Evolutionary conservation across 2,113 vertebrate species (phyloP).

Genomic region (Syrmaticus mikado): DNA sequence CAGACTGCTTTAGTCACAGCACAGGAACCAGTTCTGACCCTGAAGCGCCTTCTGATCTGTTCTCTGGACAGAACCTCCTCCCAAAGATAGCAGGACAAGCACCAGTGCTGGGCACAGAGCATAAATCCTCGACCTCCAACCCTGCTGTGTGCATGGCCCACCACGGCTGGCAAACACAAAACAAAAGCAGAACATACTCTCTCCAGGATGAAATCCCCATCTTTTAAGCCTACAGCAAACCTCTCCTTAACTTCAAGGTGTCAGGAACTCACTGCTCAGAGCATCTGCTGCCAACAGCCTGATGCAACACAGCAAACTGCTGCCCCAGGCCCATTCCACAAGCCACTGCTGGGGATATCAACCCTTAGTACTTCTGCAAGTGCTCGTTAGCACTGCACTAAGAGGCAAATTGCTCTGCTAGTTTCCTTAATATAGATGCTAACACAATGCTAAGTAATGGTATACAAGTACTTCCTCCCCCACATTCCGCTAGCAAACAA

Average conservation of each 20-base stretch:
- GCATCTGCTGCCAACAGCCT: background rate
- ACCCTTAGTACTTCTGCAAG: background rate
- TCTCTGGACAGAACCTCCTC: background rate
- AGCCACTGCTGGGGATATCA: background rate
- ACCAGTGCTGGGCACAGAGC: background rate
- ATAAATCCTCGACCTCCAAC: background rate
- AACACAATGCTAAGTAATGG: background rate
- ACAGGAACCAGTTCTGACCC: background rate
- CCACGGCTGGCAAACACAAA: background rate
- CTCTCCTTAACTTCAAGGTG: background rate
- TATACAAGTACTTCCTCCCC: background rate
- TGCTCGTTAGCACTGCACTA: background rate
- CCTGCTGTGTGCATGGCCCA: fast-evolving
- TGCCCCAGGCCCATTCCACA: background rate
- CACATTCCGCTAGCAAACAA: background rate
- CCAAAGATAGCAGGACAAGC: background rate
- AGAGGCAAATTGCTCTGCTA: background rate
- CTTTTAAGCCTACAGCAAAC: background rate
- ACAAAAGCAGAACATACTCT: background rate
- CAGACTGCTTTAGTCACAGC: background rate
- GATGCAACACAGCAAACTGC: background rate
- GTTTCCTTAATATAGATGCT: background rate
- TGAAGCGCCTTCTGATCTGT: background rate
- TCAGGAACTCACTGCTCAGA: background rate
- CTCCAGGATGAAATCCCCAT: background rate